phyloP scores from a whole-genome alignment of 2,888 invertebrate genomes.

The Gortyna flavago region DNA sequence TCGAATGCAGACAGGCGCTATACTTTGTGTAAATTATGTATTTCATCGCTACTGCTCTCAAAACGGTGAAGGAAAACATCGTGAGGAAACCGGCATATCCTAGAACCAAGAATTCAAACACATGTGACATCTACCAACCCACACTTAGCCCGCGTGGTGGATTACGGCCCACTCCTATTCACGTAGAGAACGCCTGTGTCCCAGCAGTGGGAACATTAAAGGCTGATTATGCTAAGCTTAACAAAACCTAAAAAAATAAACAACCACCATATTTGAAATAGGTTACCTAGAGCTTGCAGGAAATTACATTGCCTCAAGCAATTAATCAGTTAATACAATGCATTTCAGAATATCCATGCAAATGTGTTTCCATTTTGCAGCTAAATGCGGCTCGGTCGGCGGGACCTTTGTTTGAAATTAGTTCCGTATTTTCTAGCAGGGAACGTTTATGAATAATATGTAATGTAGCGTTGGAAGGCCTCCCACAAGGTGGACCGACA shows the following conservation, averaged over 20 bases:
- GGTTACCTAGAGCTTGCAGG: constrained; percentile 3
- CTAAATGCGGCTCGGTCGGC: background rate
- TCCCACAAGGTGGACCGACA: no score
- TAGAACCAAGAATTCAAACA: no score
- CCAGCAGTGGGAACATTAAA: background rate
- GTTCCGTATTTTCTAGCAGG: constrained; percentile 10
- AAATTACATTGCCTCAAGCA: constrained; percentile 27
- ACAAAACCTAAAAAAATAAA: constrained; percentile 2
- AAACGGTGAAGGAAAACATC: no score
- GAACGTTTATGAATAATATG: constrained; percentile 31
- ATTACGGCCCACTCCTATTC: no score
- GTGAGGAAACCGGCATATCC: no score
- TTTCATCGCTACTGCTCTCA: no score
- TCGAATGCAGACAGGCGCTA: no score
- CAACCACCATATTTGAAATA: background rate
- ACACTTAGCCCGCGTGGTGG: no score
- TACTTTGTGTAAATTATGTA: no score
- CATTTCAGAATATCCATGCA: constrained; percentile 30
- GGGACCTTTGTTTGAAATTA: constrained; percentile 34
- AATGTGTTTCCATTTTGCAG: constrained; percentile 38
- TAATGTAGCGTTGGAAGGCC: no score
- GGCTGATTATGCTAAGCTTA: background rate
- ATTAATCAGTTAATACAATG: constrained; percentile 49
- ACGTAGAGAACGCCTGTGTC: background rate
- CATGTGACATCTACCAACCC: no score